These are phyloP conservation scores for Scolopax mira DNA, from an alignment of 2,113 vertebrate species.

Conservation along the genomic window DNA sequence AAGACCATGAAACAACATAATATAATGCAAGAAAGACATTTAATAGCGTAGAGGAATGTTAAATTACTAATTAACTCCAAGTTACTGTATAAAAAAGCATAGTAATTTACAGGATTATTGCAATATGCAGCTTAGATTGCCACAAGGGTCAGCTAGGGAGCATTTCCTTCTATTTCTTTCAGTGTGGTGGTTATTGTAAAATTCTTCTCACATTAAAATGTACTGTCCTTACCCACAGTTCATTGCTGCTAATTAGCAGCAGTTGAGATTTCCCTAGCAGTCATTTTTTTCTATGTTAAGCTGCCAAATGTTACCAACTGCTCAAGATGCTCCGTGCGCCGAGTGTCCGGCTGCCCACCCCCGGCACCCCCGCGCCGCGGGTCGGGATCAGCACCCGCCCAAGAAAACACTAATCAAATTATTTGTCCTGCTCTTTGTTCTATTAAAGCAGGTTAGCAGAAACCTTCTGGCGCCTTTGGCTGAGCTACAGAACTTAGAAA, in stretches of 20 bases:
- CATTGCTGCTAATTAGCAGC: slow-evolving; percentile 85
- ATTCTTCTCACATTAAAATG: slow-evolving; percentile 80
- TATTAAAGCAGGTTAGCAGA: background rate
- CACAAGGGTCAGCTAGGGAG: slow-evolving; percentile 82
- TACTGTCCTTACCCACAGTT: slow-evolving; percentile 82
- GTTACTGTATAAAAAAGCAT: slow-evolving; percentile 83
- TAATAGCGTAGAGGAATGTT: slow-evolving; percentile 85
- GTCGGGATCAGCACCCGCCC: slow-evolving; percentile 44
- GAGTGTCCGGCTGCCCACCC: slow-evolving; percentile 60
- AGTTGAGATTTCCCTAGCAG: slow-evolving; percentile 75
- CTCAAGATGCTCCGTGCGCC: slow-evolving; percentile 63
- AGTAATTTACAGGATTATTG: slow-evolving; percentile 87
- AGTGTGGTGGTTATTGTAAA: slow-evolving; percentile 76
- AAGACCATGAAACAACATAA: slow-evolving; percentile 87
- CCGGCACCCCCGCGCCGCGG: background rate
- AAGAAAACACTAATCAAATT: slow-evolving; percentile 33
- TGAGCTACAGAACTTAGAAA: background rate
- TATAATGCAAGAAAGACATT: slow-evolving; percentile 89
- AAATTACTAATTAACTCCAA: slow-evolving; percentile 89
- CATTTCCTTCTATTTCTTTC: slow-evolving; percentile 69
- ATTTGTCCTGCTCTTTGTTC: slow-evolving; percentile 18
- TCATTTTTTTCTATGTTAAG: slow-evolving; percentile 70
- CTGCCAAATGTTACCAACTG: slow-evolving; percentile 81
- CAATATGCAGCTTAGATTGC: slow-evolving; percentile 81
- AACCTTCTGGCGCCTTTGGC: background rate